Evolutionary conservation across 2,113 vertebrate genomes (phyloP).

Genomic region (Cyanoramphus novaezelandiae): DNA sequence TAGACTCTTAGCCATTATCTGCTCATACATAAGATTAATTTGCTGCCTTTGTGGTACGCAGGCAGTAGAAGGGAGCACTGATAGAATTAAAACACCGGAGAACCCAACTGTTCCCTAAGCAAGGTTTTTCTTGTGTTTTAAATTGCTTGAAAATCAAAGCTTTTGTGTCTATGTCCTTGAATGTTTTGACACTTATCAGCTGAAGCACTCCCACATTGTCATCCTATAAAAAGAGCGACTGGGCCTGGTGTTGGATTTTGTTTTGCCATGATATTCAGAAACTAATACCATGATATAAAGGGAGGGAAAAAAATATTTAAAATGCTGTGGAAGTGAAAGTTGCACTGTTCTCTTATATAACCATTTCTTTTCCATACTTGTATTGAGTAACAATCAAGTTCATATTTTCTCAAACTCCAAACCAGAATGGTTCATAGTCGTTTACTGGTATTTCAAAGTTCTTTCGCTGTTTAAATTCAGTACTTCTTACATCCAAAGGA

Average conservation of each 20-base stretch:
- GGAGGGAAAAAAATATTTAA: background rate
- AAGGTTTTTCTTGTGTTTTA: background rate
- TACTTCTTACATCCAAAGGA: background rate
- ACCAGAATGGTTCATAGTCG: background rate
- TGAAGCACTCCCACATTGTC: background rate
- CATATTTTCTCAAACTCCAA: background rate
- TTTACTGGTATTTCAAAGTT: background rate
- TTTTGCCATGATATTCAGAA: background rate
- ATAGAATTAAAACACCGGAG: background rate
- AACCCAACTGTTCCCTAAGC: background rate
- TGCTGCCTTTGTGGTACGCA: slow-evolving; percentile 13
- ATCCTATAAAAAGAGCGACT: background rate
- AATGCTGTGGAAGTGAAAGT: background rate
- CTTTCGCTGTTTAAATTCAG: background rate
- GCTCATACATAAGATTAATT: slow-evolving; percentile 16
- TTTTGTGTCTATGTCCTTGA: background rate
- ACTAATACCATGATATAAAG: background rate
- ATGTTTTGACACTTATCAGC: background rate
- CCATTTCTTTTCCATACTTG: background rate
- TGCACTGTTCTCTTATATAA: background rate
- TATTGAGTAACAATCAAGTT: background rate
- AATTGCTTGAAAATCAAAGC: background rate
- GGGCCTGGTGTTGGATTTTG: background rate
- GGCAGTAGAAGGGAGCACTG: background rate
- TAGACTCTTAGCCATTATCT: background rate